Evolutionary conservation across 2,888 invertebrate genomes (phyloP).

Genomic region (Junonia oenone): DNA sequence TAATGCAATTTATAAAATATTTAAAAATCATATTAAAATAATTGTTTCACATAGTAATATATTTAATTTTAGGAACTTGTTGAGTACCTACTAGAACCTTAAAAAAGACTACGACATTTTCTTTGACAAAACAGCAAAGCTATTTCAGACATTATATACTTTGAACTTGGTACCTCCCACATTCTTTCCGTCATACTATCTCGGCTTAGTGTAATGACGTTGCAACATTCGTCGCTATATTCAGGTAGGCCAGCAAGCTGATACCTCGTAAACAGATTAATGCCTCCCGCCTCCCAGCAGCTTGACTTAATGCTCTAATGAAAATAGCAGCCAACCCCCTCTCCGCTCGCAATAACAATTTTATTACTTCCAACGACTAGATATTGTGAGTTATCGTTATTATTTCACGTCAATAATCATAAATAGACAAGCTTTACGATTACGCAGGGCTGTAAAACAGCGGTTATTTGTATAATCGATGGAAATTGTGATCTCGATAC

Average conservation of each 20-base stretch:
- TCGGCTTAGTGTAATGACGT: conserved; percentile 1
- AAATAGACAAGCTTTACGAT: conserved; percentile 38
- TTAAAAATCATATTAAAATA: too few relatives aligned
- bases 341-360: conserved; percentile 42
- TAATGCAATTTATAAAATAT: too few relatives aligned
- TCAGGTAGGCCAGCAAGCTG: conserved; percentile 50
- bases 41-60: too few relatives aligned
- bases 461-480: conserved; percentile 9
- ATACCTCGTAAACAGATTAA: conserved; percentile 67
- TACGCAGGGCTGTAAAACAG: conserved; percentile 26
- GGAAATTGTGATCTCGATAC: conserved; percentile 48
- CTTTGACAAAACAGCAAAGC: too few relatives aligned
- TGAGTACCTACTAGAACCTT: too few relatives aligned
- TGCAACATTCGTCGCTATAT: conserved; percentile 29
- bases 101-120: too few relatives aligned
- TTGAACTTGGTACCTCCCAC: too few relatives aligned
- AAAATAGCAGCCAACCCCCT: conserved; percentile 45
- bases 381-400: conserved; percentile 41
- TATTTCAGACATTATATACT: too few relatives aligned
- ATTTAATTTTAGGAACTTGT: too few relatives aligned
- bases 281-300: conserved; percentile 42
- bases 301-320: conserved; percentile 60
- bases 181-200: too few relatives aligned
- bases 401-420: conserved; percentile 43
- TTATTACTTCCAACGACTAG: conserved; percentile 43